phyloP scores from a whole-genome alignment of 64 coral and sea anemone species.

The Actinia tenebrosa region DNA sequence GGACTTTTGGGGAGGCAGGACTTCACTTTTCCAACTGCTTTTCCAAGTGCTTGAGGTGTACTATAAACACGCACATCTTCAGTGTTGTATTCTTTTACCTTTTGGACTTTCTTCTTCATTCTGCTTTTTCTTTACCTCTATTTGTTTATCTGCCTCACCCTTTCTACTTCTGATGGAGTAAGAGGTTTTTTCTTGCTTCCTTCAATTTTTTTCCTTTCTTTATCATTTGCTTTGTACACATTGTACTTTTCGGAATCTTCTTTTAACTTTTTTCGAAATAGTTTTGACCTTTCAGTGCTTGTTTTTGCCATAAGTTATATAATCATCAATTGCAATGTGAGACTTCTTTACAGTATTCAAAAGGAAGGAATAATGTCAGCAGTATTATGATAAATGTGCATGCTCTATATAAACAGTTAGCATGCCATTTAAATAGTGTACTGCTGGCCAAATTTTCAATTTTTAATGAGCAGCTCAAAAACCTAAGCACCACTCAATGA shows the following conservation, averaged over 20 bases:
- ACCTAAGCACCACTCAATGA: too few relatives aligned
- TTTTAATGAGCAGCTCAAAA: too few relatives aligned
- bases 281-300: slow-evolving; percentile 47
- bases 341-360: neutral
- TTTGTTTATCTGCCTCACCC: neutral
- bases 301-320: slow-evolving; percentile 29
- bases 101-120: slow-evolving; percentile 31
- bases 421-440: slow-evolving; percentile 26
- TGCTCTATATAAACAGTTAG: slow-evolving; percentile 22
- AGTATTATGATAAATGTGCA: slow-evolving; percentile 26
- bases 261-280: slow-evolving; percentile 38
- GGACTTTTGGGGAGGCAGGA: slow-evolving; percentile 35
- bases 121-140: slow-evolving; percentile 29
- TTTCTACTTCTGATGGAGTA: neutral
- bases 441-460: slow-evolving; percentile 26
- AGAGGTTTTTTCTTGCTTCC: slow-evolving; percentile 38
- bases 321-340: neutral
- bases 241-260: slow-evolving; percentile 35
- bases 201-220: slow-evolving; percentile 59
- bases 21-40: slow-evolving; percentile 45
- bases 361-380: slow-evolving; percentile 27
- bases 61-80: slow-evolving; percentile 13
- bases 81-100: neutral
- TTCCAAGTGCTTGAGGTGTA: slow-evolving; percentile 31
- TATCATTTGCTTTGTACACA: slow-evolving; percentile 47